Conservation (phyloP, 2,113 vertebrate genomes). For the Pomatorhinus ruficollis region DNA sequence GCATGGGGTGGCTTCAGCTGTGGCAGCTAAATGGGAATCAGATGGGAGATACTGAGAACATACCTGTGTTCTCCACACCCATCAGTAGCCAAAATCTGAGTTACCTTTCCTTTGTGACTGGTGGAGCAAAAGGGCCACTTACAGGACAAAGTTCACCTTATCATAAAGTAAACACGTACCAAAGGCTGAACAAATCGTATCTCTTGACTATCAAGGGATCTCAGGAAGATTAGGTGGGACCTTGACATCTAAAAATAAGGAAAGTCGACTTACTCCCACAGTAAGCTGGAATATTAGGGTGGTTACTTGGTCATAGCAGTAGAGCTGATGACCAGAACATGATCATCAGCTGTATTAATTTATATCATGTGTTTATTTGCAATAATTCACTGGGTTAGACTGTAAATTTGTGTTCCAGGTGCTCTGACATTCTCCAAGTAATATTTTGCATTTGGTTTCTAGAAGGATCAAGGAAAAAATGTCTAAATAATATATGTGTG, state of each 20-base stretch:
- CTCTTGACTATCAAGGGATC: background rate
- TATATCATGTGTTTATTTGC: background rate
- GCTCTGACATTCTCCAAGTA: background rate
- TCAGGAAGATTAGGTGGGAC: background rate
- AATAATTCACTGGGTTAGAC: background rate
- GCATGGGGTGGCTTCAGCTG: background rate
- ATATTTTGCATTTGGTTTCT: background rate
- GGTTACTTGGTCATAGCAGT: background rate
- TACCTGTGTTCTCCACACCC: background rate
- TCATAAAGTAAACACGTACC: background rate
- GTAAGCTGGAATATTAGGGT: background rate
- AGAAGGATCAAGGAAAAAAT: background rate
- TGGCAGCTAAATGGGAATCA: background rate
- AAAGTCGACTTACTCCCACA: background rate
- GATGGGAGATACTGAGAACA: accelerated
- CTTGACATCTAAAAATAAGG: background rate
- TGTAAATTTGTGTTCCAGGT: background rate
- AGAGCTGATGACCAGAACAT: background rate
- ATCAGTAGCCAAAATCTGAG: background rate
- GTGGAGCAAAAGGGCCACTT: background rate
- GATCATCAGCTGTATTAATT: background rate
- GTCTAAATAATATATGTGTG: background rate
- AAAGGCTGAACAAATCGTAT: background rate
- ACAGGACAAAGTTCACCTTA: background rate
- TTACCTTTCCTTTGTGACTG: background rate